phyloP scores from a whole-genome alignment of 2,888 invertebrate genomes.

The Drosophila birchii region DNA sequence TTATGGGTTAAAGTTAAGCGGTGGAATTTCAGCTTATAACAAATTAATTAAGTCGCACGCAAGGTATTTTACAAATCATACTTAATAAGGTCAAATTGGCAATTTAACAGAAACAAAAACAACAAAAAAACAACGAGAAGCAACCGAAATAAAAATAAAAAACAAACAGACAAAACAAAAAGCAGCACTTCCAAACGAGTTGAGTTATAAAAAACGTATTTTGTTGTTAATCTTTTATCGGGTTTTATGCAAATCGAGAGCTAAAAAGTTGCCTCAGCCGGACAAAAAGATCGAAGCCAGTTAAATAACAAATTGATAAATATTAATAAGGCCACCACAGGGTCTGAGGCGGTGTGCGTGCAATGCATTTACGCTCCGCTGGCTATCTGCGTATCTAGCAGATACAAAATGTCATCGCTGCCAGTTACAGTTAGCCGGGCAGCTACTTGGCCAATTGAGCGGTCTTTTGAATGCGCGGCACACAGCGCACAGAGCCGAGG shows the following conservation, averaged over 20 bases:
- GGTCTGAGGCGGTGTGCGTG: slow-evolving; percentile 29
- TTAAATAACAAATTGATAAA: slow-evolving; percentile 78
- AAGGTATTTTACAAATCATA: slow-evolving; percentile 49
- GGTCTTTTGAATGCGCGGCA: slow-evolving; percentile 26
- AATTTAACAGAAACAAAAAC: slow-evolving; percentile 44
- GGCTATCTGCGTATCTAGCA: slow-evolving; percentile 34
- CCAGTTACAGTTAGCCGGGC: slow-evolving; percentile 36
- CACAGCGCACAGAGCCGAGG: slow-evolving; percentile 6
- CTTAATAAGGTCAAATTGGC: slow-evolving; percentile 66
- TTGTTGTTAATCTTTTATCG: slow-evolving; percentile 34
- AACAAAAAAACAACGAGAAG: neutral
- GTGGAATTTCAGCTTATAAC: slow-evolving; percentile 51
- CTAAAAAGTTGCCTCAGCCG: slow-evolving; percentile 57
- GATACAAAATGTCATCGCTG: slow-evolving; percentile 46
- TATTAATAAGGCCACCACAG: slow-evolving; percentile 70
- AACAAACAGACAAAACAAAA: slow-evolving; percentile 13
- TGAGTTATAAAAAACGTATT: slow-evolving; percentile 30
- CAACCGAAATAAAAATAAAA: neutral
- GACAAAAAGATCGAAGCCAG: slow-evolving; percentile 69
- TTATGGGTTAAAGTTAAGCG: slow-evolving; percentile 43
- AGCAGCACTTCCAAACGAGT: slow-evolving; percentile 31
- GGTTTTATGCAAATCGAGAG: slow-evolving; percentile 36
- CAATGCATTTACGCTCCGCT: slow-evolving; percentile 40
- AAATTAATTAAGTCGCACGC: slow-evolving; percentile 46
- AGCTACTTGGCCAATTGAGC: slow-evolving; percentile 35